Percentiles rank a stretch among this genome's conserved stretches.
These are phyloP conservation scores for Archaeoteleia sp. DNA, from an alignment of 2,888 invertebrate species.

Conservation along the genomic window DNA sequence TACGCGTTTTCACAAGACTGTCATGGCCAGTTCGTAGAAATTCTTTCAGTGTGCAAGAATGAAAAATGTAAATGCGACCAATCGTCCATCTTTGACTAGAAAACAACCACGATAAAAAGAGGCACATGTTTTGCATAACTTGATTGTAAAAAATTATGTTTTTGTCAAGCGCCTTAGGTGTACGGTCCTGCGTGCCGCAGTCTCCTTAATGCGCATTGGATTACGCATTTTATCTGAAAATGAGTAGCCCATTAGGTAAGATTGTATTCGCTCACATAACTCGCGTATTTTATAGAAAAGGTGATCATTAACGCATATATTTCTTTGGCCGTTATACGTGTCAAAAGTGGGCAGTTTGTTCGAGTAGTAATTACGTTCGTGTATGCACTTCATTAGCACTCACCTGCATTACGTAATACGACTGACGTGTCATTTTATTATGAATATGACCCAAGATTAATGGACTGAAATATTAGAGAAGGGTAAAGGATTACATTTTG, in stretches of 20 bases:
- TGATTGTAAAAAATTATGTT: too few relatives aligned
- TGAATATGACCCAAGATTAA: conserved; percentile 68
- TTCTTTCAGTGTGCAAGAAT: too few relatives aligned
- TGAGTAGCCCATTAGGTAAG: conserved; percentile 3
- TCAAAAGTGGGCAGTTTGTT: conserved; percentile 59
- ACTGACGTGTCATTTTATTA: conserved; percentile 67
- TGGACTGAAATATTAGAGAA: conserved; percentile 62
- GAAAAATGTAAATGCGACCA: too few relatives aligned
- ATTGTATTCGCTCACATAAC: conserved; percentile 6
- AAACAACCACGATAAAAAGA: too few relatives aligned
- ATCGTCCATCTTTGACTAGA: too few relatives aligned
- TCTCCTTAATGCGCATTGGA: too few relatives aligned
- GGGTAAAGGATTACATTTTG: conserved; percentile 60
- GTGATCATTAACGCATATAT: conserved; percentile 28
- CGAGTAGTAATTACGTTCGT: conserved; percentile 68
- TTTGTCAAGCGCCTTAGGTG: too few relatives aligned
- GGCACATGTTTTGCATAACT: too few relatives aligned
- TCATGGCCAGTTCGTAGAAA: too few relatives aligned
- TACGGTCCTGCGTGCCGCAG: too few relatives aligned
- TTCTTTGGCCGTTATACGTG: conserved; percentile 20
- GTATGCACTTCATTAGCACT: conserved; percentile 72
- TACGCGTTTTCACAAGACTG: too few relatives aligned
- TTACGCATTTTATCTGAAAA: neutral
- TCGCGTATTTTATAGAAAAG: conserved; percentile 20
- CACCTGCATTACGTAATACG: conserved; percentile 66